Conservation (phyloP, 1,140 invertebrate species). For the Lordiphosa mommai region DNA sequence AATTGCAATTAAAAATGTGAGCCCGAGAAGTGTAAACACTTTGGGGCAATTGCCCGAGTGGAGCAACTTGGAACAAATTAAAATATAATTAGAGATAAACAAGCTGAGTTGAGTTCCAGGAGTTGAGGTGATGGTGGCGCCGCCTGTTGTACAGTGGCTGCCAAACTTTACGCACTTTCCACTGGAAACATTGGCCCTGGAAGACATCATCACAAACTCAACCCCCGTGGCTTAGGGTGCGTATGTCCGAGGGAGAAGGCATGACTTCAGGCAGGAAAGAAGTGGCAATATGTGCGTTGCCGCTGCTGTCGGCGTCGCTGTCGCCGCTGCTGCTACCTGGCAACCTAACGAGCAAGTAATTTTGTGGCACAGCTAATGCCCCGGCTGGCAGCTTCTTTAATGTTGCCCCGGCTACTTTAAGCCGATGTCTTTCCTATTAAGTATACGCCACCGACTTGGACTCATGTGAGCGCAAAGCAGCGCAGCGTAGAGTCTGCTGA, state of each 20-base stretch:
- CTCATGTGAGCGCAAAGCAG: constrained; percentile 30
- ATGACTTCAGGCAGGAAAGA: constrained; percentile 2
- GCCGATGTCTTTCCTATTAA: constrained; percentile 53
- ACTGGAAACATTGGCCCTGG: constrained; percentile 61
- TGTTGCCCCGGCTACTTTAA: constrained; percentile 71
- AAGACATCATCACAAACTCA: constrained; percentile 19
- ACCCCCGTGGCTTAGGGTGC: constrained; percentile 6
- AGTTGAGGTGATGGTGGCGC: constrained; percentile 27
- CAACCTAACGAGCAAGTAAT: constrained; percentile 71
- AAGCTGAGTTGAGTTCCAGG: constrained; percentile 8
- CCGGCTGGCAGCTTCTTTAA: constrained; percentile 22
- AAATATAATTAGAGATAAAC: constrained; percentile 78
- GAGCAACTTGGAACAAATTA: constrained; percentile 62
- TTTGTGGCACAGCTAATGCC: constrained; percentile 64
- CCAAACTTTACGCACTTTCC: constrained; percentile 58
- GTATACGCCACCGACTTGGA: constrained; percentile 49
- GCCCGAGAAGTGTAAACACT: constrained; percentile 67
- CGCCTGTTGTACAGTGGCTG: constrained; percentile 38
- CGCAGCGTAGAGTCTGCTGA: not conserved
- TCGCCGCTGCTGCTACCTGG: constrained; percentile 16
- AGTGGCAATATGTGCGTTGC: constrained; percentile 7
- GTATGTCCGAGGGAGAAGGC: constrained; percentile 14
- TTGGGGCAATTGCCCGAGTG: constrained; percentile 40
- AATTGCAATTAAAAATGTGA: constrained; percentile 76
- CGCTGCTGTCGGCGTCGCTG: constrained; percentile 12